Conservation (phyloP, 2,113 vertebrate species). For the Syrrhaptes paradoxus region DNA sequence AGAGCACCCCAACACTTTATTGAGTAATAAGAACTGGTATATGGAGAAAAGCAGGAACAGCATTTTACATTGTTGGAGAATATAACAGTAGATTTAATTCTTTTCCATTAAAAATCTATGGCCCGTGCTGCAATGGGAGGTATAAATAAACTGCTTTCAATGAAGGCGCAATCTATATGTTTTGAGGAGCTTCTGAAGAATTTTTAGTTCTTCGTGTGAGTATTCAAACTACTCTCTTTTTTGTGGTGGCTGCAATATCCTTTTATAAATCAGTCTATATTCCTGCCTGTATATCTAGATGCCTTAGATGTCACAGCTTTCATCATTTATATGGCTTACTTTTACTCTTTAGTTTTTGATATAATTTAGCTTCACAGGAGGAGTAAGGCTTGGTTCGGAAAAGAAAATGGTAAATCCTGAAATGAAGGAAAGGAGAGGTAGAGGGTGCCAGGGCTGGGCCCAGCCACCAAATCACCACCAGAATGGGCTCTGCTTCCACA, state of each 20-base stretch:
- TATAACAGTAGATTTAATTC: conserved; percentile 22
- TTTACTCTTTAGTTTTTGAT: conserved; percentile 73
- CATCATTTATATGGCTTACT: conserved; percentile 6
- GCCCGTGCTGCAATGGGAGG: conserved; percentile 4
- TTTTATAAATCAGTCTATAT: background rate
- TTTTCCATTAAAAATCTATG: conserved; percentile 32
- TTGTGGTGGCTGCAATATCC: background rate
- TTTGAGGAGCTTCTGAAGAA: conserved; percentile 11
- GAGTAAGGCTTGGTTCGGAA: conserved; percentile 26
- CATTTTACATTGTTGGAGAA: conserved; percentile 40
- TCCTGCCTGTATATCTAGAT: conserved; percentile 28
- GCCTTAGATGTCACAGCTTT: conserved; percentile 54
- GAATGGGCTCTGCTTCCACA: background rate
- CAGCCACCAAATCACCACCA: background rate
- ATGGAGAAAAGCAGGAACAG: conserved; percentile 25
- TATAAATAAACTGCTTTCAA: conserved; percentile 49
- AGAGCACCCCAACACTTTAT: conserved; percentile 16
- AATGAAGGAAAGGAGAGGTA: background rate
- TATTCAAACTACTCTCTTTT: background rate
- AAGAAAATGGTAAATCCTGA: background rate
- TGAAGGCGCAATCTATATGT: background rate
- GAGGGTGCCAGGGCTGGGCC: background rate
- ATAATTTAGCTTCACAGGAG: conserved; percentile 76
- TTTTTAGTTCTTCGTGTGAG: conserved; percentile 5
- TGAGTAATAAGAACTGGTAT: background rate